Percentiles rank a stretch among this genome's conserved stretches.
Evolutionary conservation across 2,888 invertebrate species (phyloP).

Genomic region (Agriotes lineatus): DNA sequence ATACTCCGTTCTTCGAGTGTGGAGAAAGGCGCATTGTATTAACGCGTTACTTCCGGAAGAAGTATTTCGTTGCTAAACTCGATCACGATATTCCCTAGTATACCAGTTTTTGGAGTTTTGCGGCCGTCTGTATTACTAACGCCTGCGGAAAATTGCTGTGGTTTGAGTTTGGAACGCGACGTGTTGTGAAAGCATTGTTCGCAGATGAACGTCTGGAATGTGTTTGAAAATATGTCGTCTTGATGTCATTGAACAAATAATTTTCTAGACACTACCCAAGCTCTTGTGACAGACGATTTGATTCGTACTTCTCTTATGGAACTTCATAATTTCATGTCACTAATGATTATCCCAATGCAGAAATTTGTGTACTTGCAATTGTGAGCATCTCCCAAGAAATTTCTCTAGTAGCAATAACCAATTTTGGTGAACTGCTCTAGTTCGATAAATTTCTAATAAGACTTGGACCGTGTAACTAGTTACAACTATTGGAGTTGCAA

Average conservation of each 20-base stretch:
- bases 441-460: too few relatives aligned
- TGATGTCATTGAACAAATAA: not conserved
- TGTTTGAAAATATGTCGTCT: not conserved
- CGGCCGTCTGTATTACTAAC: not conserved
- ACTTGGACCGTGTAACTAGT: too few relatives aligned
- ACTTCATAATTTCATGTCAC: too few relatives aligned
- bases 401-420: too few relatives aligned
- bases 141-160: not conserved
- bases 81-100: not conserved
- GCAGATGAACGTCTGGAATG: not conserved
- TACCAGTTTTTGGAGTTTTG: not conserved
- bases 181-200: not conserved
- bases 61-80: not conserved
- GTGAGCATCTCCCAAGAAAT: too few relatives aligned
- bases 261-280: too few relatives aligned
- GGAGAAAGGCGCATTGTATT: conserved; percentile 27
- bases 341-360: too few relatives aligned
- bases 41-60: conserved; percentile 29
- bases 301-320: too few relatives aligned
- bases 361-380: too few relatives aligned
- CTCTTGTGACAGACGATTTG: too few relatives aligned
- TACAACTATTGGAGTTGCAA: too few relatives aligned
- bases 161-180: not conserved
- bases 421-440: too few relatives aligned
- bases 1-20: conserved; percentile 21